Conservation (phyloP, 2,113 vertebrate genomes). For the Scomber japonicus region DNA sequence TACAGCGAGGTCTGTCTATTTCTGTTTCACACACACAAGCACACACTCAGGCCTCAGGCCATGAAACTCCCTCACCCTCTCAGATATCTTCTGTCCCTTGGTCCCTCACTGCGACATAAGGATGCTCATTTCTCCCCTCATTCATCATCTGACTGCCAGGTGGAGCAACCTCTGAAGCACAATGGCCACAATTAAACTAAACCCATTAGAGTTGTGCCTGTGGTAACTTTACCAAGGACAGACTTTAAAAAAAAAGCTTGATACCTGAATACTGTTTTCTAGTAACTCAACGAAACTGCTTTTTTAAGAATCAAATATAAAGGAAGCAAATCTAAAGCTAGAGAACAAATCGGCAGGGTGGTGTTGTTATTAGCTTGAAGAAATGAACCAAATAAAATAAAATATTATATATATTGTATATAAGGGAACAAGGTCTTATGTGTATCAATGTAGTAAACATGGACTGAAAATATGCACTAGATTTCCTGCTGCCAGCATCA, state of each 20-base stretch:
- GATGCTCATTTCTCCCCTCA: conserved; percentile 50
- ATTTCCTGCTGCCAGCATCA: background rate
- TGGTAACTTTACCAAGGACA: conserved; percentile 41
- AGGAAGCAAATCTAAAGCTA: background rate
- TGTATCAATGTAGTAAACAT: background rate
- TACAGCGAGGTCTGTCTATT: background rate
- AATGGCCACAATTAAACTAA: conserved; percentile 61
- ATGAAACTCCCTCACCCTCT: conserved; percentile 1
- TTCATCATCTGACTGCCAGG: conserved; percentile 59
- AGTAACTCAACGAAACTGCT: background rate
- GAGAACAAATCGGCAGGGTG: background rate
- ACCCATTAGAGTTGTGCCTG: conserved; percentile 48
- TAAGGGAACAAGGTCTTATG: background rate
- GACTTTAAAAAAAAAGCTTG: conserved; percentile 3
- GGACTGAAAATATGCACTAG: background rate
- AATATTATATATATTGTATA: background rate
- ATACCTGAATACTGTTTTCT: background rate
- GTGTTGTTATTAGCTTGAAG: conserved; percentile 13
- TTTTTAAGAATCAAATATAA: background rate
- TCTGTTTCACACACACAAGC: background rate
- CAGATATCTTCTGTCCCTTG: conserved; percentile 35
- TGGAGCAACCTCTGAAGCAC: conserved; percentile 42
- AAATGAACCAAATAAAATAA: background rate
- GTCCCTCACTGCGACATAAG: conserved; percentile 45
- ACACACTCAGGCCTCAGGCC: background rate